Conservation (phyloP, 2,113 vertebrate genomes). For the Thamnaconus septentrionalis region DNA sequence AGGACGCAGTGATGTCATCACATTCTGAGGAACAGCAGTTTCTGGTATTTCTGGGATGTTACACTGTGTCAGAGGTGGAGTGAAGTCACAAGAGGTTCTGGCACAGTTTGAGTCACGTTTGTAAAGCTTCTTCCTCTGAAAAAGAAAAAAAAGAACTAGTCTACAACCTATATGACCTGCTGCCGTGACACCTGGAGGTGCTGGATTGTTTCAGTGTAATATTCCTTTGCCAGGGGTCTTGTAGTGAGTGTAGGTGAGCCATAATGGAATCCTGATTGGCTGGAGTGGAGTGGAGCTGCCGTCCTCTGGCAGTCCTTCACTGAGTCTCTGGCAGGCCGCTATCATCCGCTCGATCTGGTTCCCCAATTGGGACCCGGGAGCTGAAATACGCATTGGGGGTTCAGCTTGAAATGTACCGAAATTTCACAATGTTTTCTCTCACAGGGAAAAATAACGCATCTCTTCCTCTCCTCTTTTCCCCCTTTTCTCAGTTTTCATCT, state of each 20-base stretch:
- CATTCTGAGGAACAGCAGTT: too few relatives aligned
- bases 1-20: too few relatives aligned
- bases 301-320: constrained; percentile 62
- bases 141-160: constrained; percentile 15
- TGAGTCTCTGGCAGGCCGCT: constrained; percentile 22
- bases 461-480: constrained; percentile 31
- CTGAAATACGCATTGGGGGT: background rate
- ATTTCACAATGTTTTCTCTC: constrained; percentile 3
- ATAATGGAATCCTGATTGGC: constrained; percentile 26
- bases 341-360: constrained; percentile 37
- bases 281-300: constrained; percentile 21
- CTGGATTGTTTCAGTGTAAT: constrained; percentile 11
- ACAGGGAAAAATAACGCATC: constrained; percentile 13
- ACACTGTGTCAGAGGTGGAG: too few relatives aligned
- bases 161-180: constrained; percentile 1
- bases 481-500: constrained; percentile 91
- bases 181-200: background rate
- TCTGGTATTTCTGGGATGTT: too few relatives aligned
- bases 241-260: constrained; percentile 20
- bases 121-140: background rate
- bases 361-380: constrained; percentile 17
- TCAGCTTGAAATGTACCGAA: background rate
- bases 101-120: too few relatives aligned
- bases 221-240: constrained; percentile 10
- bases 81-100: too few relatives aligned